phyloP scores from a whole-genome alignment of 2,888 invertebrate species.

The Polyommatus iphigenia region DNA sequence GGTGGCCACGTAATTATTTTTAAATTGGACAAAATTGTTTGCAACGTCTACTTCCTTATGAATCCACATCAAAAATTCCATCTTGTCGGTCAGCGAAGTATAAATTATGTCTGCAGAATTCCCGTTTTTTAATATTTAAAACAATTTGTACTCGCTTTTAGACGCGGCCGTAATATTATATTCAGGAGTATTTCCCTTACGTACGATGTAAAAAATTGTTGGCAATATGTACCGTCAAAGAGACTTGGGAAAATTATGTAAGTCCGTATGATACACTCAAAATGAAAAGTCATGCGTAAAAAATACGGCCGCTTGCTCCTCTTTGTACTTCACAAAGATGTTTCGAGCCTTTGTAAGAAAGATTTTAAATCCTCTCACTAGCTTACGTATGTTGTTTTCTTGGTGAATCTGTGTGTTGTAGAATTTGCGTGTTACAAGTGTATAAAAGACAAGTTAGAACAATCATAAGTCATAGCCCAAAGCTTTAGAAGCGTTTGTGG shows the following conservation, averaged over 20 bases:
- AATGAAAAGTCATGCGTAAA: constrained; percentile 24
- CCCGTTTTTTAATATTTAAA: background rate
- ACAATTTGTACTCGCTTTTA: constrained; percentile 18
- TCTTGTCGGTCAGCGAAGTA: background rate
- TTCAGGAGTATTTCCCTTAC: constrained; percentile 13
- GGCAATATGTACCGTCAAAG: constrained; percentile 17
- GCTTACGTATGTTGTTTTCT: background rate
- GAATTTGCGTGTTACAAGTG: too few relatives aligned
- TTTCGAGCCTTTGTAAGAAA: background rate
- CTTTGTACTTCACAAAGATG: background rate
- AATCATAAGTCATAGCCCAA: too few relatives aligned
- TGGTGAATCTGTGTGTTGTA: background rate
- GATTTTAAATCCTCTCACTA: background rate
- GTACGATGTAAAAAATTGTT: constrained; percentile 23
- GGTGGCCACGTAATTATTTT: too few relatives aligned
- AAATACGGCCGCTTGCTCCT: background rate
- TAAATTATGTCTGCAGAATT: background rate
- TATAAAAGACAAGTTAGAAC: too few relatives aligned
- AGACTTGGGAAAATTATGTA: constrained; percentile 24
- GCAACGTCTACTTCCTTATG: background rate
- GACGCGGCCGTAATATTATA: background rate
- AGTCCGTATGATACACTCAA: constrained; percentile 25
- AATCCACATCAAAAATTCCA: background rate
- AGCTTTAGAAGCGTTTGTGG: too few relatives aligned
- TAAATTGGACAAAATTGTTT: too few relatives aligned